Conservation (phyloP, 2,797 vertebrate species). For the Pristis pectinata region DNA sequence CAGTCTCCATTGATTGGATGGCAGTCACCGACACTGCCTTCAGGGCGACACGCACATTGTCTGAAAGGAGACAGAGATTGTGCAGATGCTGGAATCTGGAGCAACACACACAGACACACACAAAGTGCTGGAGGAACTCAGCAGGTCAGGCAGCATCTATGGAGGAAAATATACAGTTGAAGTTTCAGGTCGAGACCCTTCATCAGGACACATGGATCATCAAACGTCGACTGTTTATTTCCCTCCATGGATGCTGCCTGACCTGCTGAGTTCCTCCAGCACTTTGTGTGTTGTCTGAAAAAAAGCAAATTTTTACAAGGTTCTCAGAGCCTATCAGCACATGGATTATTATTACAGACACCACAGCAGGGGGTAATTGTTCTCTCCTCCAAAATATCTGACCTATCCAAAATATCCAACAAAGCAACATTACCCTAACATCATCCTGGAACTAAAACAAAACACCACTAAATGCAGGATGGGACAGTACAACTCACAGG, state of each 20-base stretch:
- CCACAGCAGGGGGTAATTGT: background rate
- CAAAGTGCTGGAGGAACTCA: no score
- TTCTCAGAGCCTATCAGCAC: background rate
- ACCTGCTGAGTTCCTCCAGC: no score
- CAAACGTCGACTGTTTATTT: no score
- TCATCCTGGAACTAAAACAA: background rate
- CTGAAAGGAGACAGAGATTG: constrained; percentile 51
- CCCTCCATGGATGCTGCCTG: no score
- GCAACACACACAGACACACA: no score
- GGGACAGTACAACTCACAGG: background rate
- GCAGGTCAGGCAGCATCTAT: no score
- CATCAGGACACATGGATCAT: no score
- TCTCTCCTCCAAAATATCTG: background rate
- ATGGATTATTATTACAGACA: background rate
- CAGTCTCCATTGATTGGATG: constrained; percentile 71
- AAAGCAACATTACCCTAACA: background rate
- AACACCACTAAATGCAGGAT: background rate
- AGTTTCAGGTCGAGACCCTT: no score
- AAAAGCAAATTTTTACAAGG: background rate
- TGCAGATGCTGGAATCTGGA: no score
- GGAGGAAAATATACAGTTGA: no score
- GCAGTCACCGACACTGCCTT: constrained; percentile 68
- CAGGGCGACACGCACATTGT: constrained; percentile 64
- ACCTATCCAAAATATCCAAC: no score
- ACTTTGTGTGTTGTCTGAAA: constrained; percentile 63